Evolutionary conservation across 2,888 invertebrate species (phyloP).

Genomic region (Aporophyla nigra): DNA sequence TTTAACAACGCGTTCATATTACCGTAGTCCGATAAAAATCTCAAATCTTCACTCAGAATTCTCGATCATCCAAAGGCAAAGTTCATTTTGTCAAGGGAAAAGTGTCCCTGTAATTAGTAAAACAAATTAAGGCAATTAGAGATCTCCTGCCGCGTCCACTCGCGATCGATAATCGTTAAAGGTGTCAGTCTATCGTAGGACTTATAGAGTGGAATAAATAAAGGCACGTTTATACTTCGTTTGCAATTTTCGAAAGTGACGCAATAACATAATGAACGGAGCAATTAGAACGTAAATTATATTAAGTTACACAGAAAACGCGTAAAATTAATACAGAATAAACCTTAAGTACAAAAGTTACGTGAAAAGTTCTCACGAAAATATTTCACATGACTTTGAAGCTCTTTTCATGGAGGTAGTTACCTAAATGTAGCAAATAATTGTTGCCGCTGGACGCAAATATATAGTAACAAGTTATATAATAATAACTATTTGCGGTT

Average conservation of each 20-base stretch:
- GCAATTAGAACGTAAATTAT: slow-evolving; percentile 25
- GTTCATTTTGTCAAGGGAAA: slow-evolving; percentile 56
- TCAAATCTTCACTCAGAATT: slow-evolving; percentile 39
- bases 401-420: not conserved
- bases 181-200: slow-evolving; percentile 30
- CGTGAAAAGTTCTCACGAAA: slow-evolving; percentile 12
- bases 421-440: slow-evolving; percentile 1
- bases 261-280: slow-evolving; percentile 10
- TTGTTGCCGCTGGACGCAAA: slow-evolving; percentile 9
- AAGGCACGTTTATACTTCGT: not conserved
- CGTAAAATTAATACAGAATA: slow-evolving; percentile 12
- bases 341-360: slow-evolving; percentile 10
- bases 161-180: slow-evolving; percentile 58
- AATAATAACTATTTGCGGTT: slow-evolving; percentile 55
- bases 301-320: slow-evolving; percentile 29
- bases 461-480: slow-evolving; percentile 25
- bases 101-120: slow-evolving; percentile 76
- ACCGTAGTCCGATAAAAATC: slow-evolving; percentile 25
- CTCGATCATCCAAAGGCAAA: slow-evolving; percentile 63
- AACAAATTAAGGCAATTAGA: slow-evolving; percentile 77
- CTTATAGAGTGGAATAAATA: slow-evolving; percentile 5
- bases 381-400: slow-evolving; percentile 20
- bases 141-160: slow-evolving; percentile 58
- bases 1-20: slow-evolving; percentile 15
- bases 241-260: slow-evolving; percentile 7